These are phyloP conservation scores for Tipula vernalis DNA, from an alignment of 2,888 invertebrate genomes.

Conservation along the genomic window DNA sequence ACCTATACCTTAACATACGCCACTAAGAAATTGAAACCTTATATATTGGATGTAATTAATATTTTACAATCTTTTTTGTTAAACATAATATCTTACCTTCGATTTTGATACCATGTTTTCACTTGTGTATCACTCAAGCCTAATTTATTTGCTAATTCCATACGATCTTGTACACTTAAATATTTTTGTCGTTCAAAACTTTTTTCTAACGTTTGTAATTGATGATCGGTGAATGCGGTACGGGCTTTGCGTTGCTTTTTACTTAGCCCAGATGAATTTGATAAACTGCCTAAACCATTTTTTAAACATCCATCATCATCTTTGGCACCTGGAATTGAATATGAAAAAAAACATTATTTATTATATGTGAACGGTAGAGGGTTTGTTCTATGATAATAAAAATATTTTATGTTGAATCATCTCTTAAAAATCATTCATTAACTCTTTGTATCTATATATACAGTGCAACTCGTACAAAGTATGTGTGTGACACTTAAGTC, in stretches of 20 bases:
- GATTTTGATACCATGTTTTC: conserved; percentile 99
- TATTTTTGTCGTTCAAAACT: conserved; percentile 96
- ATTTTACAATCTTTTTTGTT: neutral
- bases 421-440: neutral
- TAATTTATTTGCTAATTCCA: conserved; percentile 94
- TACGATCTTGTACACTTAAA: conserved; percentile 90
- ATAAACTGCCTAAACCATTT: conserved; percentile 30
- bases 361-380: neutral
- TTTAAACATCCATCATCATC: conserved; percentile 50
- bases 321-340: conserved; percentile 55
- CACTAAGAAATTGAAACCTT: neutral
- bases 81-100: conserved; percentile 58
- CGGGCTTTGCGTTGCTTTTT: conserved; percentile 95
- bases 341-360: neutral
- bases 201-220: conserved; percentile 90
- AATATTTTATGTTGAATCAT: neutral
- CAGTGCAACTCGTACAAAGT: too few relatives aligned
- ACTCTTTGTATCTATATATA: neutral
- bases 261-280: conserved; percentile 41
- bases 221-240: conserved; percentile 98
- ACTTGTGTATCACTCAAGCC: conserved; percentile 98
- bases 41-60: neutral
- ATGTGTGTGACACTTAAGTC: conserved; percentile 12
- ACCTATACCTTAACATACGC: too few relatives aligned
- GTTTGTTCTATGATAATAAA: neutral